Base-by-base conservation (phyloP, 2,113 vertebrate species). In the Caranx ignobilis region DNA sequence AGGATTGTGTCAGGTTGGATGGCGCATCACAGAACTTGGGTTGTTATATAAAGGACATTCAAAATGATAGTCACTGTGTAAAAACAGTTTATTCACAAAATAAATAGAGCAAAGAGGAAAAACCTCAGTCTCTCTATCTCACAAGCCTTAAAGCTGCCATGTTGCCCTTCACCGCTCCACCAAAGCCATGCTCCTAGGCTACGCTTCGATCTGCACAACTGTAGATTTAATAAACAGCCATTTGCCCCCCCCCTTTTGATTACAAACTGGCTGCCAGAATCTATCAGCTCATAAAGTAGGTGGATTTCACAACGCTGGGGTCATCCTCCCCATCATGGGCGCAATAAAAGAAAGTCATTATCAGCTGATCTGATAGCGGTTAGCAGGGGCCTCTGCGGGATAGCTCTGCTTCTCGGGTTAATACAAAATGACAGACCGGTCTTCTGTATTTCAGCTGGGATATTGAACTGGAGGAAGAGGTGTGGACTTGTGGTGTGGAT, bases 41-140 rank as follows among this genome's bases (percentile, higher is more conserved):
- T 7, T 77, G 69, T 89, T 74, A 70, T 66, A 65, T 79, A 88
- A 91, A 79, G 41, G 57, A 64, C n/a, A 83, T 81, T 88, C 56
- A 79, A 70, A 85, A 82, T 85, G 63, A 86, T 82, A 35, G 81
- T 83, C 61, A 55, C 54, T 54, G 55, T 68, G 54, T 82, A 70
- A 86, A 87, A 88, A 83, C 73, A 54, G 75, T 88, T 93, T 82
- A 92, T 84, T 84, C 82, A 26, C 11, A 88, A 87, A 89, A 90
- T 88, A 92, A 91, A 92, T 74, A 85, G 52, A 82, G 77, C 75
- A 79, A 79, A 87, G 74, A 83, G 71, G 71, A 65, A 77, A 87
- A 87, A 66, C 67, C 68, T 85, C 52, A 56, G 48, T 72, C 71
- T 81, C 41, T 13, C 64, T 60, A 61, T 56, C 70, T 75, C 56